Evolutionary conservation across 2,113 vertebrate genomes (phyloP).

Genomic region (Alces alces): DNA sequence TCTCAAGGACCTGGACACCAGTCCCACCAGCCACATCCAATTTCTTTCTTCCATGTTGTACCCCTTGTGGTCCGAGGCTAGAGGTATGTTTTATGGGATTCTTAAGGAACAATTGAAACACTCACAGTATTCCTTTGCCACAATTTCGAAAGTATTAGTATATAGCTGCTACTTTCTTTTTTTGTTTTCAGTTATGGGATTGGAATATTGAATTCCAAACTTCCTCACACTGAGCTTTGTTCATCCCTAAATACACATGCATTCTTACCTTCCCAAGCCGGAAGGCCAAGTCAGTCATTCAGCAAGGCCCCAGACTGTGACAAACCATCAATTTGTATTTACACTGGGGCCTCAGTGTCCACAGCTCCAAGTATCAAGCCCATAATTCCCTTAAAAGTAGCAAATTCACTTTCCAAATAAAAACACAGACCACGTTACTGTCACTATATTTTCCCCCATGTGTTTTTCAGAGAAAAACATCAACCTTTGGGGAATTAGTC

Average conservation of each 20-base stretch:
- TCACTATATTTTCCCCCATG: accelerated
- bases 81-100: not conserved
- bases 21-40: too few species aligned
- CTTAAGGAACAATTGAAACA: too few species aligned
- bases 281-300: not conserved
- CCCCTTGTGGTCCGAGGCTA: not conserved
- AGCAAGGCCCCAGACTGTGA: not conserved
- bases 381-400: not conserved
- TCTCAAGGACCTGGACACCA: not conserved
- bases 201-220: not conserved
- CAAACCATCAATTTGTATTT: not conserved
- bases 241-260: not conserved
- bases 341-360: not conserved
- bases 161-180: not conserved
- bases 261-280: not conserved
- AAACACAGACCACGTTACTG: not conserved
- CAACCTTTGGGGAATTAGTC: not conserved
- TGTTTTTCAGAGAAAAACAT: not conserved
- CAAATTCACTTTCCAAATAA: not conserved
- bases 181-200: not conserved
- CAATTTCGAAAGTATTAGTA: not conserved
- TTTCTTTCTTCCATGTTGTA: not conserved
- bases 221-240: not conserved
- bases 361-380: not conserved
- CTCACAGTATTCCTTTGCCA: not conserved